Percentiles rank a stretch among this genome's conserved stretches.
These are phyloP conservation scores for Ageneiosus marmoratus DNA, from an alignment of 2,113 vertebrate species.

Conservation along the genomic window DNA sequence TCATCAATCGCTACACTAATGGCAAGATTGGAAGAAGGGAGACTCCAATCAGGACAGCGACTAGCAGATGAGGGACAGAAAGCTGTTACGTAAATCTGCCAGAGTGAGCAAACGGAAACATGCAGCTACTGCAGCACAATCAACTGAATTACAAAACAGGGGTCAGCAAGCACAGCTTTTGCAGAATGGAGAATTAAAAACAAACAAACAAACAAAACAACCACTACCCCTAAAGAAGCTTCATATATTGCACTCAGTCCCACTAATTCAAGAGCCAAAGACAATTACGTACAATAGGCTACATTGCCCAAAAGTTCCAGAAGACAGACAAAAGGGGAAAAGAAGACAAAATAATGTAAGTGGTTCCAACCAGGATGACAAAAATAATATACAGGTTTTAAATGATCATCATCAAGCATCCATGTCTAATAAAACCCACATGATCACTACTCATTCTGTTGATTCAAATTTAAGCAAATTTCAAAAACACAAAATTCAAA, in stretches of 20 bases:
- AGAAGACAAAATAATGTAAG: constrained; percentile 37
- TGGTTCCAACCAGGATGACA: constrained; percentile 37
- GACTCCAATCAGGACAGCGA: constrained; percentile 10
- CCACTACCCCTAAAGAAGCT: constrained; percentile 61
- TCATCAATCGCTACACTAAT: neutral
- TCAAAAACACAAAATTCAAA: constrained; percentile 53
- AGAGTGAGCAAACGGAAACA: constrained; percentile 45
- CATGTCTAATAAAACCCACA: constrained; percentile 24
- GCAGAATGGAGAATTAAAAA: neutral
- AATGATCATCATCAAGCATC: constrained; percentile 9
- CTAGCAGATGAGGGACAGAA: neutral
- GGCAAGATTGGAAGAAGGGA: neutral
- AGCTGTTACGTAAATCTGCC: neutral
- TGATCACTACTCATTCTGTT: constrained; percentile 4
- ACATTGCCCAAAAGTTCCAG: constrained; percentile 27
- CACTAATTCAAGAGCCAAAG: constrained; percentile 36
- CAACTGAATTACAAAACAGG: constrained; percentile 32
- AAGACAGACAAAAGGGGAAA: constrained; percentile 35
- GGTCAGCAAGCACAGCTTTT: constrained; percentile 23
- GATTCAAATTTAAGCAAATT: constrained; percentile 43
- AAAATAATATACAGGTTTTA: neutral
- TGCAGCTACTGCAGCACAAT: constrained; percentile 53
- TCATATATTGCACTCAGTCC: constrained; percentile 68
- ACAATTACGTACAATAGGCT: constrained; percentile 70
- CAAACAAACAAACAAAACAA: constrained; percentile 6